phyloP scores from a whole-genome alignment of 2,888 invertebrate genomes.

The Lypha dubia region DNA sequence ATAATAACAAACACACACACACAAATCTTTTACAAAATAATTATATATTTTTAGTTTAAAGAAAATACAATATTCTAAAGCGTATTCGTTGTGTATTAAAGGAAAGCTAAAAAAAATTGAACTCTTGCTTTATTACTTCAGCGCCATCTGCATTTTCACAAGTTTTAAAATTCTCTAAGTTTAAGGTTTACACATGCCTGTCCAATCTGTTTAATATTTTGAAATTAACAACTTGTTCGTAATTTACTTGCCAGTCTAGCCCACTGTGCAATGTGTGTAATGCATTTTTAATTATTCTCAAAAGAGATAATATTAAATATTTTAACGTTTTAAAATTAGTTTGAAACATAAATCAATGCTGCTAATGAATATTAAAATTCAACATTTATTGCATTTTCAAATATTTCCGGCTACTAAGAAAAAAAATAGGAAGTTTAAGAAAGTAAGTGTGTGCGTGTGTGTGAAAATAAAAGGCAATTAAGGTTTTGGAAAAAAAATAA shows the following conservation, averaged over 20 bases:
- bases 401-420: conserved; percentile 34
- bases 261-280: conserved; percentile 15
- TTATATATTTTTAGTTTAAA: too few relatives aligned
- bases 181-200: too few relatives aligned
- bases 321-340: conserved; percentile 18
- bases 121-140: too few relatives aligned
- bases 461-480: background rate
- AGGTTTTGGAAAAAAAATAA: background rate
- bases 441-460: background rate
- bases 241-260: conserved; percentile 2
- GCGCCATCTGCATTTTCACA: too few relatives aligned
- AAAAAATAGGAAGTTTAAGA: background rate
- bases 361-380: conserved; percentile 33
- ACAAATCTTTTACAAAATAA: too few relatives aligned
- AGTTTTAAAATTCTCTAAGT: too few relatives aligned
- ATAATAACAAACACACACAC: too few relatives aligned
- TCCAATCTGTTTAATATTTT: too few relatives aligned
- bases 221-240: too few relatives aligned
- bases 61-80: too few relatives aligned
- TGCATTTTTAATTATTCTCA: conserved; percentile 31
- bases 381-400: conserved; percentile 35
- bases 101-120: too few relatives aligned
- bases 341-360: conserved; percentile 21
- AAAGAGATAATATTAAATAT: conserved; percentile 15
- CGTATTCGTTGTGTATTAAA: too few relatives aligned